These are phyloP conservation scores for Tupaia tana DNA, from an alignment of 2,113 vertebrate genomes.

Conservation along the genomic window DNA sequence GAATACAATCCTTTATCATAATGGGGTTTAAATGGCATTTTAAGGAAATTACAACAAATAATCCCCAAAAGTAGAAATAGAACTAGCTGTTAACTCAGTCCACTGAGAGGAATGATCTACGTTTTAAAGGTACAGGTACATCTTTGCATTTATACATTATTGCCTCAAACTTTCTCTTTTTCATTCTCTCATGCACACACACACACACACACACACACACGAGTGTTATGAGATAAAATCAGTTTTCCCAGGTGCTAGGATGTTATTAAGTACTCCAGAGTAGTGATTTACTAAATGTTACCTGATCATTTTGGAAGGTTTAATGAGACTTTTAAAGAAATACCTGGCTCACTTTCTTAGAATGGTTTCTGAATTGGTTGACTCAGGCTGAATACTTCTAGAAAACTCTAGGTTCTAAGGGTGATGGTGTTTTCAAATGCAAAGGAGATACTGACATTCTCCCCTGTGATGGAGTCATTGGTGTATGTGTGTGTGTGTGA, in stretches of 20 bases:
- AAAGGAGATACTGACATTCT: rapidly evolving
- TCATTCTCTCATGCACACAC: background rate
- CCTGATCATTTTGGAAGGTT: background rate
- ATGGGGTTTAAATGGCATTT: background rate
- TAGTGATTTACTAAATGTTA: background rate
- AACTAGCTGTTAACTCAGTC: background rate
- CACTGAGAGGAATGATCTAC: background rate
- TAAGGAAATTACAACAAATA: background rate
- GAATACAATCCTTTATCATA: background rate
- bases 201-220: background rate
- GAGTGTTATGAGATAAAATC: background rate
- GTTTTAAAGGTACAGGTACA: background rate
- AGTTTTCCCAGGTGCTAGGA: background rate
- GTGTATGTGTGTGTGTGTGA: too few relatives aligned
- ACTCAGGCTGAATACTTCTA: background rate
- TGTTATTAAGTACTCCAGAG: background rate
- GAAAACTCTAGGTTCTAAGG: background rate
- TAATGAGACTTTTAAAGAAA: background rate
- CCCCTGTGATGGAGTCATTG: background rate
- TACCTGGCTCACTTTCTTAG: background rate
- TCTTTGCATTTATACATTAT: background rate
- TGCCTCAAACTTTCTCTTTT: background rate
- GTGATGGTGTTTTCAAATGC: background rate
- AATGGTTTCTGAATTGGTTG: background rate
- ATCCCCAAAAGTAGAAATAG: background rate